Conservation (phyloP, 2,888 invertebrate genomes). For the Volucella inanis region DNA sequence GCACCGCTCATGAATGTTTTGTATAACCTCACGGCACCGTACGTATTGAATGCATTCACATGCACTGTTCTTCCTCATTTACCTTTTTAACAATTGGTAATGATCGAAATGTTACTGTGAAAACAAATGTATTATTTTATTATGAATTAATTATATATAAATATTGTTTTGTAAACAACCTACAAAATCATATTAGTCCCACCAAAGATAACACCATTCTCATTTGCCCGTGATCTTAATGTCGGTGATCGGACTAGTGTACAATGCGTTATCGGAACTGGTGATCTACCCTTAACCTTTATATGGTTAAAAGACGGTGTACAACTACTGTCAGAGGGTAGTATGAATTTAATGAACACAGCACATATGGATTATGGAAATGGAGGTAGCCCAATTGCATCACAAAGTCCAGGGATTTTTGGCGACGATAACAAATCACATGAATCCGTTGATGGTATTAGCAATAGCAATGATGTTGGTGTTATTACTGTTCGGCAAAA, state of each 20-base stretch:
- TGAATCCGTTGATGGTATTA: slow-evolving; percentile 78
- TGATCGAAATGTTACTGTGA: neutral
- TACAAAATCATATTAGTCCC: slow-evolving; percentile 83
- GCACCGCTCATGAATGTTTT: slow-evolving; percentile 61
- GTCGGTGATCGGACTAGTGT: slow-evolving; percentile 86
- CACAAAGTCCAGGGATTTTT: neutral
- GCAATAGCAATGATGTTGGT: slow-evolving; percentile 82
- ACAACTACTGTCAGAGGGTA: slow-evolving; percentile 81
- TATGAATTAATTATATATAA: neutral
- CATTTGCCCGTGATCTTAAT: slow-evolving; percentile 86
- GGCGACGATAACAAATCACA: slow-evolving; percentile 27
- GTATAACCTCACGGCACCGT: slow-evolving; percentile 36
- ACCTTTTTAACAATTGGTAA: slow-evolving; percentile 4
- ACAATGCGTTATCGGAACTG: slow-evolving; percentile 86
- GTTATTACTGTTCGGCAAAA: slow-evolving; percentile 85
- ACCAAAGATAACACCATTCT: slow-evolving; percentile 87
- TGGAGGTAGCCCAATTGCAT: neutral
- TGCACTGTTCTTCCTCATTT: slow-evolving; percentile 2
- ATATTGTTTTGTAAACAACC: neutral
- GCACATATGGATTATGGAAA: slow-evolving; percentile 24
- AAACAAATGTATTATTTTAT: no score
- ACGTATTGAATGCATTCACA: slow-evolving; percentile 18
- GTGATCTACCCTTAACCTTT: slow-evolving; percentile 87
- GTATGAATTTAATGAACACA: slow-evolving; percentile 29
- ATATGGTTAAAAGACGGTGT: slow-evolving; percentile 86